Evolutionary conservation across 1,140 invertebrate genomes (phyloP), one percentile per base, ranked within the genome.

Genomic region (Meloidogyne chitwoodi): DNA sequence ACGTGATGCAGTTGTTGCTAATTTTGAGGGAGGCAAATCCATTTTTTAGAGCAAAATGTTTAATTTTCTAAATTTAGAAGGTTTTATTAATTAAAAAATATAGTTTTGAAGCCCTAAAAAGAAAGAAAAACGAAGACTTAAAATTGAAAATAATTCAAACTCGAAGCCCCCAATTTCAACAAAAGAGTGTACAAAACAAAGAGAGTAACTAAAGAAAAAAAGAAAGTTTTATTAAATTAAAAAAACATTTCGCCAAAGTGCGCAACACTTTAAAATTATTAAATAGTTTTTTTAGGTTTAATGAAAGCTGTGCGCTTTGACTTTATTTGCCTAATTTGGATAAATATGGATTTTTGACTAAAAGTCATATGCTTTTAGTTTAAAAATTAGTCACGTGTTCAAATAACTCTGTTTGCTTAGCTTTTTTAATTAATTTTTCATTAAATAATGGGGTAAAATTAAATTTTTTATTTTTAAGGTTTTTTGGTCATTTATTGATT

Each of bases 11-110:
- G 76, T 62, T 29, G 26, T 29, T 10, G 76, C 65, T 24, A 79
- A 29, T 62, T 78, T 78, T 38, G 62, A 68, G 12, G 70, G 70
- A 24, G 71, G 56, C 29, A 66, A 66, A 41, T 75, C 73, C 64
- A 65, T 75, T 41, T 62, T 24, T 67, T 1, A 48, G 4, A 68
- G 27, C n/a, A n/a, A n/a, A 24, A n/a, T n/a, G n/a, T n/a, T 34
- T 29, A 11, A 66, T 10, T 8, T n/a, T 14, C 14, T n/a, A n/a
- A 38, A 16, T 38, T 38, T 38, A 10, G 34, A 38, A 10, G 4
- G 34, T 38, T 8, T 38, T 38, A 38, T 0, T 0, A 8, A 10
- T 4, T 0, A 31, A 31, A 38, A 38, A 38, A 38, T 38, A 8
- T 38, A 8, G 4, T 38, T 38, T n/a, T 38, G 0, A 38, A 38